Evolutionary conservation across 2,888 invertebrate genomes (phyloP), one percentile per base, ranked within the genome.

Genomic region (Gastracanthus pulcherrimus): DNA sequence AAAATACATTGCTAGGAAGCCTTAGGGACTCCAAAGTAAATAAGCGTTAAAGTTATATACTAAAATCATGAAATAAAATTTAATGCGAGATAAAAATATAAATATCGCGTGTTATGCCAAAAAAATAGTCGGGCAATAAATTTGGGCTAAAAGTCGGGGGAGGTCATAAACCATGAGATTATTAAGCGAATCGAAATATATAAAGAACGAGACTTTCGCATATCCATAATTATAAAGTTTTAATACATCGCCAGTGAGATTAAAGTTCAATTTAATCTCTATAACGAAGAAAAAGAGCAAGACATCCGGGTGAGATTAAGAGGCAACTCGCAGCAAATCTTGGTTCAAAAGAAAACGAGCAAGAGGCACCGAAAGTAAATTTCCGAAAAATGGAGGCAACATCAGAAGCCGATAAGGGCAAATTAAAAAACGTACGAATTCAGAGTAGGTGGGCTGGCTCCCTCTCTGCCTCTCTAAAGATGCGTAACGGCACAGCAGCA

Each of bases 341-440:
- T 19, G 23, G 19, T 34, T 16, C 4, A n/a, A 7, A 45, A 45
- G 19, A 29, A n/a, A n/a, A n/a, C n/a, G n/a, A n/a, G n/a, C 7
- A 29, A 45, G 29, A n/a, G 29, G 58, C 4, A 19, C 13, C 7
- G 36, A 34, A 23, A 48, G 23, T 29, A 60, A 66, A 55, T 78
- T 78, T 34, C 23, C 41, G 55, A 62, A 71, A 78, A 64, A 11
- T 7, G 31, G 64, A 71, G 7, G 41, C 51, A 0, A n/a, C n/a
- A n/a, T n/a, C n/a, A n/a, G n/a, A n/a, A n/a, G n/a, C 36, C 31
- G 70, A 60, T 62, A 70, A 70, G 60, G 31, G 19, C 1, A 23
- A 60, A 62, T 77, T 77, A 77, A 48, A 69, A 60, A 36, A 26
- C n/a, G n/a, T n/a, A n/a, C 62, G 11, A 51, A 51, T 45, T 69